Evolutionary conservation across 1,140 invertebrate genomes (phyloP).

Genomic region (Octopus bimaculoides): DNA sequence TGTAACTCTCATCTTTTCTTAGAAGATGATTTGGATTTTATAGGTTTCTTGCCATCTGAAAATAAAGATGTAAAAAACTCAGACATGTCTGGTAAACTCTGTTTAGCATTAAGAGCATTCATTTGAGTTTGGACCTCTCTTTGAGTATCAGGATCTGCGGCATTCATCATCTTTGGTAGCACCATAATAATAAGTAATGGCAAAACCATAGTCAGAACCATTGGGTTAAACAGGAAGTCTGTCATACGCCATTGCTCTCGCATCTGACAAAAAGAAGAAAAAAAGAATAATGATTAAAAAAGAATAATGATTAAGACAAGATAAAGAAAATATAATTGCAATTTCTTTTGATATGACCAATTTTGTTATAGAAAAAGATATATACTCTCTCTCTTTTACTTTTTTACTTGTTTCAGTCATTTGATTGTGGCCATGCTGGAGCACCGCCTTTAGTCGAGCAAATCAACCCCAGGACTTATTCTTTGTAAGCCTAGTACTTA

Average conservation of each 20-base stretch:
- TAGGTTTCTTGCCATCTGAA: slow-evolving; percentile 21
- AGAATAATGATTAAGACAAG: too few species aligned
- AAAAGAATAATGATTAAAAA: too few species aligned
- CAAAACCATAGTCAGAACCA: slow-evolving; percentile 96
- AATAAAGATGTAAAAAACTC: slow-evolving; percentile 45
- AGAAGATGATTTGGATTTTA: slow-evolving; percentile 21
- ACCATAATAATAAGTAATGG: slow-evolving; percentile 89
- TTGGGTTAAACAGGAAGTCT: slow-evolving; percentile 93
- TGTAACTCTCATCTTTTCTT: not conserved
- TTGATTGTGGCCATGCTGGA: too few species aligned
- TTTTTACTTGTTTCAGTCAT: too few species aligned
- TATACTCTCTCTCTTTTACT: too few species aligned
- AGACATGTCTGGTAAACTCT: slow-evolving; percentile 50
- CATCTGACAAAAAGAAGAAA: slow-evolving; percentile 8
- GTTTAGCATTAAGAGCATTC: slow-evolving; percentile 51
- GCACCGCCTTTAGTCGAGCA: too few species aligned
- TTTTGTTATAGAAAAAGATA: too few species aligned
- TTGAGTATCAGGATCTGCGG: slow-evolving; percentile 83
- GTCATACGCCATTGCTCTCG: slow-evolving; percentile 93
- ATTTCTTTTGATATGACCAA: too few species aligned
- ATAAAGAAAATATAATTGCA: too few species aligned
- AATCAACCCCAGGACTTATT: too few species aligned
- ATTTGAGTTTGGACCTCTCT: slow-evolving; percentile 61
- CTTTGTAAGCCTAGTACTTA: too few species aligned
- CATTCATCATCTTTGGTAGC: slow-evolving; percentile 91